Percentiles rank a stretch among this genome's conserved stretches.
phyloP scores from a whole-genome alignment of 2,888 invertebrate species.

The Apodemia zela region DNA sequence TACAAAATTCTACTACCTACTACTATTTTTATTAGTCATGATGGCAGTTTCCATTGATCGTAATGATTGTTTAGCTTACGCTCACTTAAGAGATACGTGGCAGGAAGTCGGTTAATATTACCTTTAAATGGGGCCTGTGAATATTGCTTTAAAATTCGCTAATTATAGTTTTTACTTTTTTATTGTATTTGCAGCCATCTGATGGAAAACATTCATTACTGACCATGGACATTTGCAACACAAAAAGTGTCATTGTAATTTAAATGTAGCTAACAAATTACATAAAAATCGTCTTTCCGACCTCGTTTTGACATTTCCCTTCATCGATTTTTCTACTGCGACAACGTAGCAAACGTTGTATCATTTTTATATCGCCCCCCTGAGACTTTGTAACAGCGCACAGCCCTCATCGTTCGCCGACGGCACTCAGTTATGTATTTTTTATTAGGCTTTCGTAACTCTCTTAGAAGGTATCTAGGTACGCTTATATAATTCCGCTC shows the following conservation, averaged over 20 bases:
- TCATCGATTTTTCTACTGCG: conserved; percentile 52
- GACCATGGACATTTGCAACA: no score
- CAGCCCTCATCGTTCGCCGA: conserved; percentile 49
- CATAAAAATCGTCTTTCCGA: conserved; percentile 30
- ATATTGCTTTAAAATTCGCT: no score
- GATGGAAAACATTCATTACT: no score
- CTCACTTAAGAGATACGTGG: no score
- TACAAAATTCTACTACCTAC: no score
- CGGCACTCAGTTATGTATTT: conserved; percentile 55
- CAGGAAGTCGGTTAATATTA: no score
- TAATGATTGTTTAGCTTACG: no score
- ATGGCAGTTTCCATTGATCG: no score
- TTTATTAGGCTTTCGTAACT: conserved; percentile 54
- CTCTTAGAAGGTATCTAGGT: conserved; percentile 44
- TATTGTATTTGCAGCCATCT: no score
- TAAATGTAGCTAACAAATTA: background rate
- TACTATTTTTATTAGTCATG: no score
- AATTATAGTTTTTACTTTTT: no score
- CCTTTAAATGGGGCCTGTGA: no score
- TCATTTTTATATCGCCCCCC: conserved; percentile 63
- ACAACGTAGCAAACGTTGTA: conserved; percentile 52
- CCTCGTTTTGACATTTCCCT: conserved; percentile 56
- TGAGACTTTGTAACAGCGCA: conserved; percentile 45
- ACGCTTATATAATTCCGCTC: conserved; percentile 32
- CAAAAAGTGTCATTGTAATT: background rate